phyloP scores from a whole-genome alignment of 1,140 invertebrate genomes.

The Periplaneta americana region DNA sequence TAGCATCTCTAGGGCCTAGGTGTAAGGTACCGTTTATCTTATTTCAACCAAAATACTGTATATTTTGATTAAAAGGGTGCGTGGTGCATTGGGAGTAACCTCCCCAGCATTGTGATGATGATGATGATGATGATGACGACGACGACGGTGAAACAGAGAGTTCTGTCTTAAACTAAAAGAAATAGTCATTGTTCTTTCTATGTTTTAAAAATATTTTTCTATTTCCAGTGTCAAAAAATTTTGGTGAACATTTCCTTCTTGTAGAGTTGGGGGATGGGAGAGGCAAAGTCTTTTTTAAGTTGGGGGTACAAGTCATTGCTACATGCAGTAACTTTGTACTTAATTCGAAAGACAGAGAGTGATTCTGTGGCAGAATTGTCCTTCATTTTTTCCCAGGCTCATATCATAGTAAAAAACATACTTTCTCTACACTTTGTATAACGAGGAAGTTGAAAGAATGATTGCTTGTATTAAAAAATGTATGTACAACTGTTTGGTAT shows the following conservation, averaged over 20 bases:
- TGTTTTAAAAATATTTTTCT: neutral
- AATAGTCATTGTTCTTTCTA: neutral
- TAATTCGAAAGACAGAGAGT: neutral
- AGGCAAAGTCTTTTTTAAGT: neutral
- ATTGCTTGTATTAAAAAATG: neutral
- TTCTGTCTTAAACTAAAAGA: neutral
- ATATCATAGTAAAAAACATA: no score
- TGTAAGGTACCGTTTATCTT: slow-evolving; percentile 16
- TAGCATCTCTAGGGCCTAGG: slow-evolving; percentile 18
- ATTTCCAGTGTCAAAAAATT: neutral
- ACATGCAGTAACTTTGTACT: neutral
- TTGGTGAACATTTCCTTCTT: neutral
- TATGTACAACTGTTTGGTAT: neutral
- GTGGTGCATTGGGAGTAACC: neutral
- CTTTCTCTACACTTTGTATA: no score
- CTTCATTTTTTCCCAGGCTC: neutral
- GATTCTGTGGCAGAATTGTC: neutral
- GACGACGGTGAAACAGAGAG: neutral
- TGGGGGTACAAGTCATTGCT: neutral
- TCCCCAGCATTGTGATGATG: neutral
- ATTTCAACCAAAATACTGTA: slow-evolving; percentile 14
- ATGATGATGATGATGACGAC: neutral
- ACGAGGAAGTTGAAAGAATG: neutral
- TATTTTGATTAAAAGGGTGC: slow-evolving; percentile 15
- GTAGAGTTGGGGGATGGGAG: neutral